A percentile compares a stretch with the other conserved stretches of the same genome.
Conservation (phyloP, 2,888 invertebrate species). For the Drosophila mimica region DNA sequence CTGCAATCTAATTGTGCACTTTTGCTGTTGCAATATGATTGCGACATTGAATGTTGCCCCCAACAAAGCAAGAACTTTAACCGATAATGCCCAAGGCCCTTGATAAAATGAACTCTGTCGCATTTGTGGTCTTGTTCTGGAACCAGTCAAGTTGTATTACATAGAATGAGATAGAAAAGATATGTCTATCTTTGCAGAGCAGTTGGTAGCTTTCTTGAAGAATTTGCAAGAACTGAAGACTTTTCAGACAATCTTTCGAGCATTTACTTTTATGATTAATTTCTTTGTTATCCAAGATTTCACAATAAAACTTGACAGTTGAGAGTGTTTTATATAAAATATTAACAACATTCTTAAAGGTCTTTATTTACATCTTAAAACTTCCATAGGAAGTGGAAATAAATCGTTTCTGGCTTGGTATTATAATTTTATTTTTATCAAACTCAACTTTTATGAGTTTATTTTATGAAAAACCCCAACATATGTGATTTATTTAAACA, state of each 20-base stretch:
- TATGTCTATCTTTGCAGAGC: neutral
- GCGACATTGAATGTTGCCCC: neutral
- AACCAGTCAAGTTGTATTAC: neutral
- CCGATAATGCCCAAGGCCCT: slow-evolving; percentile 6
- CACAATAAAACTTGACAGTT: neutral
- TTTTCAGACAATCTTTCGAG: neutral
- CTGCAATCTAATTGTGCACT: slow-evolving; percentile 16
- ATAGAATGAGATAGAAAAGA: neutral
- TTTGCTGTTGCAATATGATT: slow-evolving; percentile 17
- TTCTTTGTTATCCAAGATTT: neutral
- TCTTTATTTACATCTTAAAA: neutral
- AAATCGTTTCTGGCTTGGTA: neutral
- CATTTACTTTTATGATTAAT: neutral
- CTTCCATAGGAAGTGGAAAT: neutral
- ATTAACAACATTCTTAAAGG: neutral
- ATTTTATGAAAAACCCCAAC: no score
- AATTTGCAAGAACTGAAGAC: neutral
- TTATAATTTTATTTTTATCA: neutral
- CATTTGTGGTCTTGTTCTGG: neutral
- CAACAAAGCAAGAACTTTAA: slow-evolving; percentile 15
- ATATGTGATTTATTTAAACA: neutral
- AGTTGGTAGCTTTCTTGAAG: neutral
- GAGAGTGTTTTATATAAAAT: neutral
- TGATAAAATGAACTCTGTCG: slow-evolving; percentile 3
- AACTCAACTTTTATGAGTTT: neutral